Evolutionary conservation across 53 echinoderm and acorn worm genomes (phyloP), one percentile per base, ranked within the genome.

Genomic region (Zoroaster sp.): DNA sequence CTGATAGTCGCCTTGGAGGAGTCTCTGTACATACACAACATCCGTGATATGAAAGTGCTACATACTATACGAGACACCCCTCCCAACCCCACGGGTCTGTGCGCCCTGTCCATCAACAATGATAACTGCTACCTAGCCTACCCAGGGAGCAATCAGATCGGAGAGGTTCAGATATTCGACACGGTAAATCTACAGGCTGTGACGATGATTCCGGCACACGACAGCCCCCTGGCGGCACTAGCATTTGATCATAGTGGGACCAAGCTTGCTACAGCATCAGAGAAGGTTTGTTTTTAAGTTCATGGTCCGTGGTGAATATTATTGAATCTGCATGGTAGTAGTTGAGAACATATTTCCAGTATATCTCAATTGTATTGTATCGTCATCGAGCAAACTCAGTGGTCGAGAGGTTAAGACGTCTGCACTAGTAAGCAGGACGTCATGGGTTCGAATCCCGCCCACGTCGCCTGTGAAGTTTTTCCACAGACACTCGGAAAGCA

Each of bases 11-110:
- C 99, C 2, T 75, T 99, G 53, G 98, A 99, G 86, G 99, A 99
- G 87, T 93, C 94, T 18, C 81, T 99, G 11, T 99, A 99, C 92
- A 96, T 99, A 69, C 99, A 99, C 94, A 99, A 96, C 88, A 99
- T 99, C 72, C 93, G 99, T 34, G 99, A 96, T 74, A 99, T 98
- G 99, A 99, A 99, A 83, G 99, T 99, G 20, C 88, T 99, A 46
- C 99, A 99, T 87, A 99, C 99, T 18, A 99, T 99, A 94, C 94
- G 99, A 33, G 99, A 99, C 86, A 99, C 99, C 18, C 99, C 99
- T 20, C 90, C 99, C 66, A 99, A 99, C 74, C 99, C 99, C 40
- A 32, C 20, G 1, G 96, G 99, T 15, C 92, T 99, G 25, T 99
- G 99, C 72, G 96, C 96, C 5, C 90, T 99, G 35, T 93, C 99